Percentiles rank a stretch among this genome's conserved stretches.
These are phyloP conservation scores for Hetaerina americana DNA, from an alignment of 1,140 invertebrate species.

Conservation along the genomic window DNA sequence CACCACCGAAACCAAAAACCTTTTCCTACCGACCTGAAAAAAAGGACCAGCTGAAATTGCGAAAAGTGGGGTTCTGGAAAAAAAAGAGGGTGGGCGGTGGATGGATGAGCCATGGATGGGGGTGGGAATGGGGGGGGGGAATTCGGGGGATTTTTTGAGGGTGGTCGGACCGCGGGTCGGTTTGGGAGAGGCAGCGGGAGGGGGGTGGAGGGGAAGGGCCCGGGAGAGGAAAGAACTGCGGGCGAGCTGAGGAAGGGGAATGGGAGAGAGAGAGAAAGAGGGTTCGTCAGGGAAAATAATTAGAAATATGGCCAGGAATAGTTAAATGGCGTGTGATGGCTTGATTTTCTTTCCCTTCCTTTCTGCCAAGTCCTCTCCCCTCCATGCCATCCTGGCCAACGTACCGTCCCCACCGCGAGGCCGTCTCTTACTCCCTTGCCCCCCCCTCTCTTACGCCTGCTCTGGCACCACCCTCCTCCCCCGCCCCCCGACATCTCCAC, in stretches of 20 bases:
- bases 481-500: not conserved
- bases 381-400: not conserved
- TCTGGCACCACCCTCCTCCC: not conserved
- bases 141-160: too few relatives aligned
- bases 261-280: not conserved
- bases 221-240: not conserved
- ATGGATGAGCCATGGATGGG: too few relatives aligned
- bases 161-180: too few relatives aligned
- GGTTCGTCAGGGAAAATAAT: conserved; percentile 3
- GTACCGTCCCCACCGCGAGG: too few relatives aligned
- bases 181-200: too few relatives aligned
- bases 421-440: too few relatives aligned
- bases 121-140: too few relatives aligned
- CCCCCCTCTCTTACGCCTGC: too few relatives aligned
- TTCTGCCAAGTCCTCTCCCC: not conserved
- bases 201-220: not conserved
- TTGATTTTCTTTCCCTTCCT: conserved; percentile 3
- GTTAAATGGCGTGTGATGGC: conserved; percentile 8
- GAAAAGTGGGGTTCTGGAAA: not conserved
- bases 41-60: not conserved
- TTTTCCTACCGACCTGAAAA: not conserved
- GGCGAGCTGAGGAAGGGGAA: not conserved
- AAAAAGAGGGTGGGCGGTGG: too few relatives aligned
- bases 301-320: conserved; percentile 5
- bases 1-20: too few relatives aligned